A percentile compares a stretch with the other conserved stretches of the same genome.
Evolutionary conservation across 2,113 vertebrate species (phyloP).

Genomic region (Anguilla rostrata): DNA sequence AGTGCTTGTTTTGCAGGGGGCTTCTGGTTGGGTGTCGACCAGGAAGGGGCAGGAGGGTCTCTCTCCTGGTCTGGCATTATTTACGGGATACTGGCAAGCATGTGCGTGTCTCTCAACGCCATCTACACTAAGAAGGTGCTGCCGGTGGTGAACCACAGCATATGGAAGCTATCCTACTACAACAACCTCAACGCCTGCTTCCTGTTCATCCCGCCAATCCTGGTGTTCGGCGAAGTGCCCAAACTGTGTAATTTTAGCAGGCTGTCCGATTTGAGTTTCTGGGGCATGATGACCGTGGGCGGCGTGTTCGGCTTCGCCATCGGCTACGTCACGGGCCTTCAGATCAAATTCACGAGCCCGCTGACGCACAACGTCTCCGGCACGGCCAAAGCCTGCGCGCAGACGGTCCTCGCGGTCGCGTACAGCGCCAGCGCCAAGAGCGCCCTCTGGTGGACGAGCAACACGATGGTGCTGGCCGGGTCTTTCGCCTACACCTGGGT

Average conservation of each 20-base stretch:
- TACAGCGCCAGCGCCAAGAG: slow-evolving; percentile 82
- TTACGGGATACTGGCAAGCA: slow-evolving; percentile 86
- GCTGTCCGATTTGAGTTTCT: slow-evolving; percentile 73
- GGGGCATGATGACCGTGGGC: slow-evolving; percentile 86
- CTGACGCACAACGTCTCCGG: slow-evolving; percentile 92
- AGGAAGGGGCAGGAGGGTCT: slow-evolving; percentile 83
- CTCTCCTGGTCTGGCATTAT: slow-evolving; percentile 85
- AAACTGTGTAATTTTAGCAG: slow-evolving; percentile 68
- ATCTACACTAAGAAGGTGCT: slow-evolving; percentile 97
- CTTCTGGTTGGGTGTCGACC: slow-evolving; percentile 95
- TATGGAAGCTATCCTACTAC: slow-evolving; percentile 95
- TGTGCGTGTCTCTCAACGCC: slow-evolving; percentile 89
- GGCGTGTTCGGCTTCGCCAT: slow-evolving; percentile 93
- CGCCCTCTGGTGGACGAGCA: slow-evolving; percentile 92
- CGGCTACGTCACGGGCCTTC: slow-evolving; percentile 89
- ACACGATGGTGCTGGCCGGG: slow-evolving; percentile 87
- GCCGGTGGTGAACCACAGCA: slow-evolving; percentile 86
- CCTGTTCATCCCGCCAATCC: slow-evolving; percentile 84
- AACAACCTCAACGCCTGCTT: slow-evolving; percentile 90
- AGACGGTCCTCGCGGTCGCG: slow-evolving; percentile 86
- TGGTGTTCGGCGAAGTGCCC: slow-evolving; percentile 76
- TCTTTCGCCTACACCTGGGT: slow-evolving; percentile 94
- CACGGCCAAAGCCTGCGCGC: slow-evolving; percentile 90
- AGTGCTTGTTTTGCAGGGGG: slow-evolving; percentile 72
- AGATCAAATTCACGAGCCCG: slow-evolving; percentile 94